Evolutionary conservation across 64 coral and sea anemone genomes (phyloP).

Genomic region (Montipora capricornis): DNA sequence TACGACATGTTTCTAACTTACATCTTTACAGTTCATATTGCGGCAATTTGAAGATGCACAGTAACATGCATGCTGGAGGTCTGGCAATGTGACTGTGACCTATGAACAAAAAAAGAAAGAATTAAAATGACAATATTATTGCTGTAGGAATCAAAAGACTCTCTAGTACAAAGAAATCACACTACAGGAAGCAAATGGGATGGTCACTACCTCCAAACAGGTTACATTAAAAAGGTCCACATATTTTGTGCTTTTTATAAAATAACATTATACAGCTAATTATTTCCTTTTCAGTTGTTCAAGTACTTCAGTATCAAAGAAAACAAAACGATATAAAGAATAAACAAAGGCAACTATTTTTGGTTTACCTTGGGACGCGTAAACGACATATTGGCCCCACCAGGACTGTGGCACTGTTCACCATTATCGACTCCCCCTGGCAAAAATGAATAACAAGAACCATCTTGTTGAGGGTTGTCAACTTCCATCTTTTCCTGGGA

Average conservation of each 20-base stretch:
- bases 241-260: too few species aligned
- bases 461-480: neutral
- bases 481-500: slow-evolving; percentile 16
- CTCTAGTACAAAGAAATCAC: too few species aligned
- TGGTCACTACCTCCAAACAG: too few species aligned
- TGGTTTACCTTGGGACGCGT: neutral
- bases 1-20: neutral
- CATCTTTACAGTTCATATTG: slow-evolving; percentile 11
- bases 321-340: too few species aligned
- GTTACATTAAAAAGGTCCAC: too few species aligned
- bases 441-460: neutral
- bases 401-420: slow-evolving; percentile 20
- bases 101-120: neutral
- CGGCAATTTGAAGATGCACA: neutral
- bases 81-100: neutral
- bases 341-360: too few species aligned
- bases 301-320: too few species aligned
- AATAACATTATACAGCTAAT: too few species aligned
- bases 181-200: too few species aligned
- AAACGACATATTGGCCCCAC: neutral
- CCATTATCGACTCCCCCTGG: slow-evolving; percentile 12
- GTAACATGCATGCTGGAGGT: slow-evolving; percentile 34
- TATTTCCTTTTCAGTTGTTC: too few species aligned
- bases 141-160: neutral
- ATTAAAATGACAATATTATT: too few species aligned